Evolutionary conservation across 2,888 invertebrate genomes (phyloP).

Genomic region (Trichopoda pennipes): DNA sequence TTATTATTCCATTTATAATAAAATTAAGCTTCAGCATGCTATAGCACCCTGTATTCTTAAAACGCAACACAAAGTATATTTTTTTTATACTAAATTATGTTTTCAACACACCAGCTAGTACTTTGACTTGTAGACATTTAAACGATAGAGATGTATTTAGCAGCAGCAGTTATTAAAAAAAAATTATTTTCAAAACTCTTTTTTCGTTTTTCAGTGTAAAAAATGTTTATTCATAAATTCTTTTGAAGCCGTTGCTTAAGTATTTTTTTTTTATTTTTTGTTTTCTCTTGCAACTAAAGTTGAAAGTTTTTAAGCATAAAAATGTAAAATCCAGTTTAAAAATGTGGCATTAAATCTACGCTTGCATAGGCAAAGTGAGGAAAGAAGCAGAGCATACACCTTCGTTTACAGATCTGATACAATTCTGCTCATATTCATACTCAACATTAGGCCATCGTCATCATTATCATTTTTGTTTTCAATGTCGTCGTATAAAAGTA

Average conservation of each 20-base stretch:
- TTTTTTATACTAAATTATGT: too few relatives aligned
- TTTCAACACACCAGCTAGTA: too few relatives aligned
- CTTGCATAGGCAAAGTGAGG: slow-evolving; percentile 1
- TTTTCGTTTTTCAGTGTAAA: too few relatives aligned
- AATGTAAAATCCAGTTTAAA: slow-evolving; percentile 52
- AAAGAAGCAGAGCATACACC: slow-evolving; percentile 24
- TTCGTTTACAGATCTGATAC: slow-evolving; percentile 26
- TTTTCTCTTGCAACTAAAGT: slow-evolving; percentile 13
- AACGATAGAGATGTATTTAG: too few relatives aligned
- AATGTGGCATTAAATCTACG: slow-evolving; percentile 77
- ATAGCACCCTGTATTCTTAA: too few relatives aligned
- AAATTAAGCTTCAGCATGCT: too few relatives aligned
- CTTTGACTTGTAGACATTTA: too few relatives aligned
- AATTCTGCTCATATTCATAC: slow-evolving; percentile 28
- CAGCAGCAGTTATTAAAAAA: too few relatives aligned
- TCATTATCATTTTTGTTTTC: slow-evolving; percentile 7
- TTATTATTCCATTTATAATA: too few relatives aligned
- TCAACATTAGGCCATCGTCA: slow-evolving; percentile 29
- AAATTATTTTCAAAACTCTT: too few relatives aligned
- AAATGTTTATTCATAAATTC: neutral
- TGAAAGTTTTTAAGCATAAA: slow-evolving; percentile 28
- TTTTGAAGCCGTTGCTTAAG: neutral
- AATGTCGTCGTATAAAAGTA: slow-evolving; percentile 43
- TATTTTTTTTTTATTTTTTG: neutral
- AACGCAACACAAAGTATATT: too few relatives aligned